A percentile compares a stretch with the other conserved stretches of the same genome.
Conservation (phyloP, 1,140 invertebrate species). For the Proctacanthus coquilletti region DNA sequence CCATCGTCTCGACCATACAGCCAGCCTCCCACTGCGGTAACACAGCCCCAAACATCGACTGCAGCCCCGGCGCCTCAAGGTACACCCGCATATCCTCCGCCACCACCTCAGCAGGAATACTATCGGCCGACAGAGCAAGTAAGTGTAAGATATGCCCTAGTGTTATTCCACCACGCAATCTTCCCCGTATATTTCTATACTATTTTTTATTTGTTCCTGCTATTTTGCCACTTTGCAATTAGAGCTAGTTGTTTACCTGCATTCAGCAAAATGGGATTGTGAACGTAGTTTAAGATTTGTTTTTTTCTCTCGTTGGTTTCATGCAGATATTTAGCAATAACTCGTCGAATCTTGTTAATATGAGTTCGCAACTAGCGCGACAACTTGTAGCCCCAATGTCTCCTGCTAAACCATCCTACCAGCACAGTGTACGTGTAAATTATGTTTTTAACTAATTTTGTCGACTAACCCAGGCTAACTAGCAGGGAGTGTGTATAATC, state of each 20-base stretch:
- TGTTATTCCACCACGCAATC: no score
- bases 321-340: constrained; percentile 2
- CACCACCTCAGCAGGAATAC: constrained; percentile 46
- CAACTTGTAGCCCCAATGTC: constrained; percentile 40
- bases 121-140: constrained; percentile 42
- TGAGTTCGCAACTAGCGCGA: constrained; percentile 40
- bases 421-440: constrained; percentile 19
- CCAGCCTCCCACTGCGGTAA: constrained; percentile 23
- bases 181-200: no score
- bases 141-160: constrained; percentile 4
- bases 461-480: no score
- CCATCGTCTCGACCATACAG: constrained; percentile 18
- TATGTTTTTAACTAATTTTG: no score
- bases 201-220: no score
- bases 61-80: constrained; percentile 21
- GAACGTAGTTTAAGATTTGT: no score
- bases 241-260: no score
- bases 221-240: no score
- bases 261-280: no score
- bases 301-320: no score
- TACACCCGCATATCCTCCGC: constrained; percentile 32
- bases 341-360: constrained; percentile 18
- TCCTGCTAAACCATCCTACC: constrained; percentile 19
- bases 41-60: constrained; percentile 16
- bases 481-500: no score